These are phyloP conservation scores for Chaunax sp. DNA, from an alignment of 2,797 vertebrate genomes.

Conservation along the genomic window DNA sequence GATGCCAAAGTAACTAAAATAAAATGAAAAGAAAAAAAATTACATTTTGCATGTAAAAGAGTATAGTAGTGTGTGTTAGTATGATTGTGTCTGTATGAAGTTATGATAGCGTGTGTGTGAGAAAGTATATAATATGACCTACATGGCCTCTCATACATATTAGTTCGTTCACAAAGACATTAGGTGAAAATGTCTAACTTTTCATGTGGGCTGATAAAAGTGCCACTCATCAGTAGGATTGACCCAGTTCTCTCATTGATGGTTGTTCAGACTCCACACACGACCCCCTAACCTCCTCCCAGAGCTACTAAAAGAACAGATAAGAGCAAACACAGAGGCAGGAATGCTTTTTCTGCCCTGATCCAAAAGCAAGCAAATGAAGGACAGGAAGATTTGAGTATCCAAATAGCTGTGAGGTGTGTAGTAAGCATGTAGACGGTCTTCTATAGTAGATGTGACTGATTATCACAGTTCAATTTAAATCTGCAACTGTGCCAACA, in stretches of 20 bases:
- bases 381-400: slow-evolving; percentile 49
- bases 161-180: slow-evolving; percentile 2
- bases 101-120: no score
- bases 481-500: background rate
- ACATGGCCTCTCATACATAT: background rate
- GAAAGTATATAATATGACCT: no score
- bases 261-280: slow-evolving; percentile 39
- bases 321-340: slow-evolving; percentile 69
- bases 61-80: no score
- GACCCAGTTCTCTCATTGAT: slow-evolving; percentile 59
- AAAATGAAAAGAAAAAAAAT: no score
- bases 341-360: slow-evolving; percentile 23
- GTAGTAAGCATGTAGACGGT: slow-evolving; percentile 12
- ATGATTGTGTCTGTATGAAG: no score
- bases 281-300: background rate
- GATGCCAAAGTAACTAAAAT: no score
- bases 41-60: no score
- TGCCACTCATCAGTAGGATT: slow-evolving; percentile 20
- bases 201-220: slow-evolving; percentile 13
- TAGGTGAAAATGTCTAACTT: background rate
- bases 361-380: slow-evolving; percentile 56
- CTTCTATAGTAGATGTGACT: slow-evolving; percentile 18
- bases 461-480: slow-evolving; percentile 27
- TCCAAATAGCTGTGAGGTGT: slow-evolving; percentile 55
- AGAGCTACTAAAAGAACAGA: slow-evolving; percentile 46